These are phyloP conservation scores for Gymnorhina tibicen DNA, from an alignment of 2,113 vertebrate species.

Conservation along the genomic window DNA sequence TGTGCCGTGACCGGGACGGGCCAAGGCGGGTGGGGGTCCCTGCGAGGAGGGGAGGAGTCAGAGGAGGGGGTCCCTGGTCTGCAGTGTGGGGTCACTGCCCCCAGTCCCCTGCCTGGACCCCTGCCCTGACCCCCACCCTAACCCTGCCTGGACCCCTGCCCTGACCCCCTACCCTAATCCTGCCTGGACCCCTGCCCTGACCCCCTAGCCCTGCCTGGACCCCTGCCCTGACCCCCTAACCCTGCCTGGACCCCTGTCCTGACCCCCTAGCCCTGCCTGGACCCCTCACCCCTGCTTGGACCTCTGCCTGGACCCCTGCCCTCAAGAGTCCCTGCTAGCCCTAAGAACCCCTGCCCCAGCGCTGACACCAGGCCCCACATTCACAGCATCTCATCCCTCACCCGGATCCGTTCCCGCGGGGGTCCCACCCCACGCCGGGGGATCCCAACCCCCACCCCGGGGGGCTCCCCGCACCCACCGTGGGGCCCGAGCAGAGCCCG, in stretches of 20 bases:
- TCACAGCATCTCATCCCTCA: background rate
- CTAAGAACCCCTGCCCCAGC: background rate
- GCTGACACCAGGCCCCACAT: background rate
- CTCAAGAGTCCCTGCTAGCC: too few relatives aligned
- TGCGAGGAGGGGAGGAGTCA: rapidly evolving
- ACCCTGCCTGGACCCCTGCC: background rate
- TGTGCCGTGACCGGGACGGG: background rate
- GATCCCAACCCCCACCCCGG: background rate
- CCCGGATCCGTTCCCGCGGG: background rate
- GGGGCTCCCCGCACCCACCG: rapidly evolving
- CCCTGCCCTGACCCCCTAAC: background rate
- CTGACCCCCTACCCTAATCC: rapidly evolving
- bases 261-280: too few relatives aligned
- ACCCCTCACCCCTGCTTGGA: too few relatives aligned
- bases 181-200: too few relatives aligned
- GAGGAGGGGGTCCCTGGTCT: background rate
- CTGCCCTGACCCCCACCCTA: too few relatives aligned
- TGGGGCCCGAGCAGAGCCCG: background rate
- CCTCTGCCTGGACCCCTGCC: too few relatives aligned
- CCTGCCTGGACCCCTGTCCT: background rate
- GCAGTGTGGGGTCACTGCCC: background rate
- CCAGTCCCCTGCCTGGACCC: too few relatives aligned
- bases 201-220: too few relatives aligned
- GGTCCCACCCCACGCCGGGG: background rate
- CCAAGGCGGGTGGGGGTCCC: rapidly evolving